A percentile compares a stretch with the other conserved stretches of the same genome.
Evolutionary conservation across 1,140 invertebrate species (phyloP).

Genomic region (Papilio helenus): DNA sequence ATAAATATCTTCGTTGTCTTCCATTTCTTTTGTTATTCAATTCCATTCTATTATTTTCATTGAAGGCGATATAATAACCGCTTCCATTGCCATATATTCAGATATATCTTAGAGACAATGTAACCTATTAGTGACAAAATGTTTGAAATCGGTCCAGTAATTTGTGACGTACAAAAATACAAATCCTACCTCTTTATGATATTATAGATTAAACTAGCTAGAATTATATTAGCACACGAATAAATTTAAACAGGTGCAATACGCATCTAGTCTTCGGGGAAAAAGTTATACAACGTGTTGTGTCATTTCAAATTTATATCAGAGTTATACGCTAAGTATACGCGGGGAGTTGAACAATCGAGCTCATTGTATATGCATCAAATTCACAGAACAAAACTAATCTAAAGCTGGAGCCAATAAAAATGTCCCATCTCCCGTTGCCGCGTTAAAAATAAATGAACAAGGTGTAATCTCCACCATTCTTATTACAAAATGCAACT

Average conservation of each 20-base stretch:
- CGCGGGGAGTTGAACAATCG: conserved; percentile 76
- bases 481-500: conserved; percentile 79
- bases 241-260: conserved; percentile 9
- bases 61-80: too few relatives aligned
- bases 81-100: too few relatives aligned
- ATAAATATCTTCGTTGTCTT: too few relatives aligned
- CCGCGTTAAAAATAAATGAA: conserved; percentile 79
- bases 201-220: too few relatives aligned
- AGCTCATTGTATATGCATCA: conserved; percentile 82
- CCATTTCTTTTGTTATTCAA: too few relatives aligned
- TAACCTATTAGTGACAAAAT: too few relatives aligned
- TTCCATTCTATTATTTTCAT: too few relatives aligned
- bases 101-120: too few relatives aligned
- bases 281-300: conserved; percentile 49
- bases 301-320: conserved; percentile 73
- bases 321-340: conserved; percentile 59
- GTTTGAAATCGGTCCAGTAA: too few relatives aligned
- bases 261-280: conserved; percentile 31
- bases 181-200: too few relatives aligned
- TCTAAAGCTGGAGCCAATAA: conserved; percentile 78
- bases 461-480: conserved; percentile 79
- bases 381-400: conserved; percentile 82
- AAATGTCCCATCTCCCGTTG: conserved; percentile 76
- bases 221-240: too few relatives aligned
- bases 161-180: too few relatives aligned